phyloP scores from a whole-genome alignment of 1,140 invertebrate genomes.

The Leptinotarsa undecemlineata region DNA sequence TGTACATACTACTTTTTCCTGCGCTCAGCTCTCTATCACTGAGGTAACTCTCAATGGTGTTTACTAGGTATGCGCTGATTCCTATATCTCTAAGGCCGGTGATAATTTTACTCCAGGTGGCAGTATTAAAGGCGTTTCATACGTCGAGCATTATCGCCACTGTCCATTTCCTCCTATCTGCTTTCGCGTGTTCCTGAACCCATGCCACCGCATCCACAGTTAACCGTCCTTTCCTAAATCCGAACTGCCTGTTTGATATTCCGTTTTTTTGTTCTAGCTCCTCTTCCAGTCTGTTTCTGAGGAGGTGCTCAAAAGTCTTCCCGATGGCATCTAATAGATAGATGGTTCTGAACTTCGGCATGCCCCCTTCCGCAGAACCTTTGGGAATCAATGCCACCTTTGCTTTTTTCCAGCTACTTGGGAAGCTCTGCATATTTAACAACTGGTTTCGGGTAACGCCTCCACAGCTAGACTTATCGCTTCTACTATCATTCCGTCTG shows the following conservation, averaged over 20 bases:
- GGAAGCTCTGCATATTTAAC: neutral
- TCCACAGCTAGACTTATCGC: neutral
- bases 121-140: slow-evolving; percentile 33
- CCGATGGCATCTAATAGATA: slow-evolving; percentile 9
- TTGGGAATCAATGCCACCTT: neutral
- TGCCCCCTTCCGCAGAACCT: too few species aligned
- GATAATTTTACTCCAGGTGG: slow-evolving; percentile 26
- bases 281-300: neutral
- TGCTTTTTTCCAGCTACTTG: neutral
- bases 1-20: neutral
- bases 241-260: neutral
- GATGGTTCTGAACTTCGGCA: neutral
- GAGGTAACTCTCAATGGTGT: slow-evolving; percentile 32
- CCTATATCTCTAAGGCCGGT: neutral
- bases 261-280: slow-evolving; percentile 2
- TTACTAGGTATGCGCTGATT: slow-evolving; percentile 21
- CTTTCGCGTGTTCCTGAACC: neutral
- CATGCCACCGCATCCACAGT: slow-evolving; percentile 27
- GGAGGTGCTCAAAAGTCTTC: neutral
- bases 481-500: neutral
- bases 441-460: neutral
- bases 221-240: slow-evolving; percentile 20
- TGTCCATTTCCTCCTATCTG: slow-evolving; percentile 10
- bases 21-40: slow-evolving; percentile 28
- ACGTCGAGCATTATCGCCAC: slow-evolving; percentile 26